Base-by-base conservation (phyloP, 2,113 vertebrate species). In the Procavia capensis region DNA sequence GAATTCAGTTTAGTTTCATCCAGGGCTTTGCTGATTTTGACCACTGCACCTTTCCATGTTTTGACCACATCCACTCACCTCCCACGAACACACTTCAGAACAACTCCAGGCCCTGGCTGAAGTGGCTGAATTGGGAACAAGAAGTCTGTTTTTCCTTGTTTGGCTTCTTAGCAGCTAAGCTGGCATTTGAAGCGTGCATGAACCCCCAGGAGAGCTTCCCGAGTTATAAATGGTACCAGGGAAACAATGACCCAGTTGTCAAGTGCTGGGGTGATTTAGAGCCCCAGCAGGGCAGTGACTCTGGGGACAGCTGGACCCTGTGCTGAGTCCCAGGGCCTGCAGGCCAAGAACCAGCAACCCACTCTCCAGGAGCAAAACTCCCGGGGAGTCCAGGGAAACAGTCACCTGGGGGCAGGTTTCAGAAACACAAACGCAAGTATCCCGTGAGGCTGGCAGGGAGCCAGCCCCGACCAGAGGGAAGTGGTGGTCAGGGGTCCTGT, bases 161-260 rank as follows among this genome's bases (percentile, higher is more conserved):
- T 88, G 90, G n/a, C 54, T 83, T 2, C 7, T 36, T 63, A 54
- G 84, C 19, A 7, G 68, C 27, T 16, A 61, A 41, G 94, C 63
- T 39, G 87, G 50, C 74, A 29, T 81, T 94, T 79, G 24, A 24
- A n/a, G 17, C 10, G n/a, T 5, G 25, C 31, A 0, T 22, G 39
- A 72, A 0, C 25, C 50, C 50, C 79, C 22, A 47, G 45, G 78
- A 57, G 82, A 59, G 24, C 43, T 57, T 88, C 43, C 47, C 3
- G 34, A 54, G 82, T 66, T 61, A 88, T 72, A 74, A 89, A 87
- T 17, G 76, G 78, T 34, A 27, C 43, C 7, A n/a, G 75, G 16
- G 20, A 90, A 94, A 93, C 78, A 90, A 95, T 22, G 80, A 29
- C 64, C 47, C 25, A 3, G 29, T 84, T 84, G 92, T 84, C 63